A percentile compares a stretch with the other conserved stretches of the same genome.
Evolutionary conservation across 2,888 invertebrate species (phyloP).

Genomic region (Cheilosia soror): DNA sequence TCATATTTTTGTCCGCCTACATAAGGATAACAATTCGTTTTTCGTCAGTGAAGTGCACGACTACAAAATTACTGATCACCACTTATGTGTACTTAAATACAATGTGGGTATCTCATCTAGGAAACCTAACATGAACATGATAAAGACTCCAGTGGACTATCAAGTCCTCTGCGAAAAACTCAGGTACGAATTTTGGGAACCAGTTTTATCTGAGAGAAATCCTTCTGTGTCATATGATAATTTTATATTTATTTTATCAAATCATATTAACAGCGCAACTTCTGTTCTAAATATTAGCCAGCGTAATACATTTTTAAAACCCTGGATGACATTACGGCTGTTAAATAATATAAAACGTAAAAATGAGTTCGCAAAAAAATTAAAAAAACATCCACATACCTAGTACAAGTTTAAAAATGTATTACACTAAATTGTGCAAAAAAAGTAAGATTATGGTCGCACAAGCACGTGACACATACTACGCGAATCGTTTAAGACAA

Average conservation of each 20-base stretch:
- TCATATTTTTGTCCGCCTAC: background rate
- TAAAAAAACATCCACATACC: background rate
- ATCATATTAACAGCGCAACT: background rate
- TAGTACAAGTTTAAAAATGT: background rate
- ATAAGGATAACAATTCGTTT: background rate
- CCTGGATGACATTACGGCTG: background rate
- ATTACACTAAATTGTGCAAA: no score
- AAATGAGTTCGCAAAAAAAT: background rate
- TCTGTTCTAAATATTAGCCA: background rate
- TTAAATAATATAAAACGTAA: background rate
- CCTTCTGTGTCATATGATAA: slow-evolving; percentile 5
- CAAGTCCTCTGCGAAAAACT: background rate
- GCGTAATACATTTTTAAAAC: background rate
- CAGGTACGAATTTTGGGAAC: slow-evolving; percentile 9
- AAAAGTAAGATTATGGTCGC: background rate
- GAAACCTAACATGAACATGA: background rate
- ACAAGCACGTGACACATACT: slow-evolving; percentile 7
- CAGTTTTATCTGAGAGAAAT: background rate
- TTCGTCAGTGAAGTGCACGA: slow-evolving; percentile 2
- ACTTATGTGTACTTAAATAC: background rate
- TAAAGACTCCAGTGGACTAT: no score
- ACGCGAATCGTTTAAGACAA: background rate
- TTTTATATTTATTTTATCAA: background rate
- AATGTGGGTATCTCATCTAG: background rate
- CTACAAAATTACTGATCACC: slow-evolving; percentile 7